Evolutionary conservation across 2,797 vertebrate species (phyloP).

Genomic region (Enteromius anoplus): DNA sequence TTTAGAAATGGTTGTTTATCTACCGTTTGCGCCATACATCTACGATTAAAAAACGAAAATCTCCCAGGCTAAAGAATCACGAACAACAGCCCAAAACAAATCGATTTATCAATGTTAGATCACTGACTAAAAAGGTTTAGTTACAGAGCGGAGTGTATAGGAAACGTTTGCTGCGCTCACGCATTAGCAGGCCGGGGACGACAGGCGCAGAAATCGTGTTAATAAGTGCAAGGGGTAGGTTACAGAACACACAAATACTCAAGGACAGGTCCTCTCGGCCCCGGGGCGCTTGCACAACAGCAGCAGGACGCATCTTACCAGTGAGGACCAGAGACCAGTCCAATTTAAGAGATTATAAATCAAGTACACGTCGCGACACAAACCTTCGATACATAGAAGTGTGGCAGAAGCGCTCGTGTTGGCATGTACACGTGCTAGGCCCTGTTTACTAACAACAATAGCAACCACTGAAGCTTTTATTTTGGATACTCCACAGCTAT

Average conservation of each 20-base stretch:
- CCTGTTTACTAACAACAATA: slow-evolving; percentile 6
- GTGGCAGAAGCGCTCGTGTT: background rate
- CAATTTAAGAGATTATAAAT: slow-evolving; percentile 34
- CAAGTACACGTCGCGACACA: slow-evolving; percentile 24
- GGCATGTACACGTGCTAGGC: background rate
- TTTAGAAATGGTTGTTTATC: background rate
- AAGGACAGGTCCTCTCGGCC: slow-evolving; percentile 78
- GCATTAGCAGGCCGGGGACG: slow-evolving; percentile 75
- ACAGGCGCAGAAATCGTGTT: slow-evolving; percentile 86
- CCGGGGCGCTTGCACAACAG: slow-evolving; percentile 73
- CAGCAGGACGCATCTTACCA: slow-evolving; percentile 67
- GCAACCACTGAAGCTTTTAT: background rate
- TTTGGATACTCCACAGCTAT: background rate
- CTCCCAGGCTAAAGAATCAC: background rate
- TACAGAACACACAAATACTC: slow-evolving; percentile 77
- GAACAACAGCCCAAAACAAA: background rate
- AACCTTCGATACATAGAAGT: slow-evolving; percentile 1
- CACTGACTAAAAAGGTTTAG: background rate
- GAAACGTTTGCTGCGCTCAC: slow-evolving; percentile 59
- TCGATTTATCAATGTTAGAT: background rate
- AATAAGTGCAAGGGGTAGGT: slow-evolving; percentile 79
- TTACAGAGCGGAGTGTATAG: slow-evolving; percentile 19
- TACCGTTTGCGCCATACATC: background rate
- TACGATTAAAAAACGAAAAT: background rate
- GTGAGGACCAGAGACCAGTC: slow-evolving; percentile 46